A percentile compares a stretch with the other conserved stretches of the same genome.
These are phyloP conservation scores for Cebus imitator DNA, from an alignment of 2,113 vertebrate species.

Conservation along the genomic window DNA sequence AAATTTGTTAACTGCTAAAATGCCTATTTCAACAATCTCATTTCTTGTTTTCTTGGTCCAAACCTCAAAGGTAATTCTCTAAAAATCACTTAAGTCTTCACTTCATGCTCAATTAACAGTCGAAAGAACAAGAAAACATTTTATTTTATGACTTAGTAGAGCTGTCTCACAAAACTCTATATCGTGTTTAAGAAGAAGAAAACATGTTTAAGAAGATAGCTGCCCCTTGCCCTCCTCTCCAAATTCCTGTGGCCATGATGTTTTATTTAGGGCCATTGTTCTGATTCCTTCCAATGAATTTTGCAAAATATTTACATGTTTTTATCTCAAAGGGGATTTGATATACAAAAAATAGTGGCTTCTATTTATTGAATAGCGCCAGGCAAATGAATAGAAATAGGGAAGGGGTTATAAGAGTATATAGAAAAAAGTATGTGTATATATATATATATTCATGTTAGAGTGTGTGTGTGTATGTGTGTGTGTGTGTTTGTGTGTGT, in stretches of 20 bases:
- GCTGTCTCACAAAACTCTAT: not conserved
- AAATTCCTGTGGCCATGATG: not conserved
- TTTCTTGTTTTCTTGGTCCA: not conserved
- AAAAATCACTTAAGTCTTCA: not conserved
- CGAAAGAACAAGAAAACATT: not conserved
- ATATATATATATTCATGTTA: not conserved
- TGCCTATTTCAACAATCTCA: not conserved
- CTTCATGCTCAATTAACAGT: not conserved
- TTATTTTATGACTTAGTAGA: slow-evolving; percentile 3
- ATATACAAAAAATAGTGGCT: not conserved
- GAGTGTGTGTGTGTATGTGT: not conserved
- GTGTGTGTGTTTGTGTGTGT: not conserved
- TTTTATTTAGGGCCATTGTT: not conserved
- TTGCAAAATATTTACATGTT: not conserved
- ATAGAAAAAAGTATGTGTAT: too few species aligned
- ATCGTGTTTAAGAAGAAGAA: not conserved
- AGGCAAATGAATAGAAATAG: not conserved
- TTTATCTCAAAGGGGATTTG: not conserved
- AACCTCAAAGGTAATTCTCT: not conserved
- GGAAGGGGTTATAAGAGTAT: not conserved
- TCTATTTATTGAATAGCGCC: not conserved
- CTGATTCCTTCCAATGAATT: not conserved
- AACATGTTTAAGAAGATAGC: not conserved
- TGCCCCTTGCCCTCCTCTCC: not conserved
- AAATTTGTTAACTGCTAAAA: slow-evolving; percentile 17